These are phyloP conservation scores for Cephus sareptanus DNA, from an alignment of 2,888 invertebrate genomes.

Conservation along the genomic window DNA sequence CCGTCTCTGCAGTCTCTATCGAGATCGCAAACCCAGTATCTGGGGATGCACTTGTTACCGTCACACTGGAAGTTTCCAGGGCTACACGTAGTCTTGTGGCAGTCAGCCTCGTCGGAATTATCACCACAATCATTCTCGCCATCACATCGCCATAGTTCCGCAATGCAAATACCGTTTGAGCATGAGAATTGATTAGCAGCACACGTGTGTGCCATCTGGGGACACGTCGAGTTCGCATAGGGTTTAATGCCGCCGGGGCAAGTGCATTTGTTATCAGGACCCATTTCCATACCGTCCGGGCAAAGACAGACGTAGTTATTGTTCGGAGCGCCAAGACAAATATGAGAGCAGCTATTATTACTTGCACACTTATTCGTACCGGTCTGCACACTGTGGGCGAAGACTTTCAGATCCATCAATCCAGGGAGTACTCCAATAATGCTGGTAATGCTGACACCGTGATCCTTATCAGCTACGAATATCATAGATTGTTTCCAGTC, in stretches of 20 bases:
- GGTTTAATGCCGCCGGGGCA: slow-evolving; percentile 79
- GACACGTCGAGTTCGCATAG: slow-evolving; percentile 77
- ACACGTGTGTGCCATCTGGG: slow-evolving; percentile 72
- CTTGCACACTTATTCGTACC: slow-evolving; percentile 80
- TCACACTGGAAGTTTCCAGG: slow-evolving; percentile 72
- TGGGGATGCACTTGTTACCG: slow-evolving; percentile 73
- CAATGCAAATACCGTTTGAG: slow-evolving; percentile 70
- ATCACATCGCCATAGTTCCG: slow-evolving; percentile 74
- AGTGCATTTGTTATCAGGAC: slow-evolving; percentile 73
- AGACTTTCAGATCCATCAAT: slow-evolving; percentile 87
- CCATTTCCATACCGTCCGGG: slow-evolving; percentile 78
- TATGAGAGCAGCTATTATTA: slow-evolving; percentile 74
- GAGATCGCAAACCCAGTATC: slow-evolving; percentile 74
- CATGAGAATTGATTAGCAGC: slow-evolving; percentile 71
- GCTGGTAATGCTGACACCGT: slow-evolving; percentile 72
- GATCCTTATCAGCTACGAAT: slow-evolving; percentile 83
- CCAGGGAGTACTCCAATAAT: slow-evolving; percentile 75
- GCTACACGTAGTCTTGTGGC: slow-evolving; percentile 67
- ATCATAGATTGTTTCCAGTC: slow-evolving; percentile 87
- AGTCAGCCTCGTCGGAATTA: slow-evolving; percentile 71
- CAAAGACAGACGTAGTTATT: slow-evolving; percentile 79
- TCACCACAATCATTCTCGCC: slow-evolving; percentile 77
- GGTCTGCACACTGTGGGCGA: slow-evolving; percentile 79
- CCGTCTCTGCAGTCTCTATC: slow-evolving; percentile 74
- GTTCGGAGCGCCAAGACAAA: slow-evolving; percentile 83